Conservation (phyloP, 2,797 vertebrate species). For the Pseudochirops cupreus region DNA sequence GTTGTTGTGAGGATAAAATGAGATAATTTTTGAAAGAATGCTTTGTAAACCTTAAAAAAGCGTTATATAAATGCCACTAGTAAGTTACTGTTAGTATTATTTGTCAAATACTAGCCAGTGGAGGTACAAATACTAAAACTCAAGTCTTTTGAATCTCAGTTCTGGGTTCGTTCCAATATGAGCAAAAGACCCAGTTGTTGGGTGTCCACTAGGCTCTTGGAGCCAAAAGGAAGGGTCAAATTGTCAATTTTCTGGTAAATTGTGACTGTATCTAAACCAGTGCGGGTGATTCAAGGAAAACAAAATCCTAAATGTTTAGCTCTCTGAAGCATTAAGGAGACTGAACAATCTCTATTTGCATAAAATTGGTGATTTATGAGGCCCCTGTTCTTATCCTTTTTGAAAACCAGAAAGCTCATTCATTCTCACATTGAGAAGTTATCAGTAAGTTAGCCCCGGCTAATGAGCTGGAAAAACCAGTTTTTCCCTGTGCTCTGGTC, state of each 20-base stretch:
- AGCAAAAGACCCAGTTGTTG: not conserved
- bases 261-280: not conserved
- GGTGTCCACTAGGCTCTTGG: not conserved
- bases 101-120: not conserved
- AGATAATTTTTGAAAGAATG: not conserved
- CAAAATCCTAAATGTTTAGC: not conserved
- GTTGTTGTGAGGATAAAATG: not conserved
- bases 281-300: not conserved
- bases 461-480: slow-evolving; percentile 29
- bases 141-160: not conserved
- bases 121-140: not conserved
- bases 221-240: not conserved
- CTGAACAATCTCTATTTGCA: not conserved
- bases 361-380: not conserved
- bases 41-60: not conserved
- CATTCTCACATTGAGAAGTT: slow-evolving; percentile 45
- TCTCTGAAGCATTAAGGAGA: not conserved
- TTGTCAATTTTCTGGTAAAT: not conserved
- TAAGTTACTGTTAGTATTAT: not conserved
- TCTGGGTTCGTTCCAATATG: not conserved
- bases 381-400: not conserved
- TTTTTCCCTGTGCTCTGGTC: slow-evolving; percentile 18
- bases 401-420: slow-evolving; percentile 30
- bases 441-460: slow-evolving; percentile 1
- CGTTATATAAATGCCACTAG: not conserved